These are phyloP conservation scores for Drosophila lutescens DNA, from an alignment of 2,888 invertebrate genomes.

Conservation along the genomic window DNA sequence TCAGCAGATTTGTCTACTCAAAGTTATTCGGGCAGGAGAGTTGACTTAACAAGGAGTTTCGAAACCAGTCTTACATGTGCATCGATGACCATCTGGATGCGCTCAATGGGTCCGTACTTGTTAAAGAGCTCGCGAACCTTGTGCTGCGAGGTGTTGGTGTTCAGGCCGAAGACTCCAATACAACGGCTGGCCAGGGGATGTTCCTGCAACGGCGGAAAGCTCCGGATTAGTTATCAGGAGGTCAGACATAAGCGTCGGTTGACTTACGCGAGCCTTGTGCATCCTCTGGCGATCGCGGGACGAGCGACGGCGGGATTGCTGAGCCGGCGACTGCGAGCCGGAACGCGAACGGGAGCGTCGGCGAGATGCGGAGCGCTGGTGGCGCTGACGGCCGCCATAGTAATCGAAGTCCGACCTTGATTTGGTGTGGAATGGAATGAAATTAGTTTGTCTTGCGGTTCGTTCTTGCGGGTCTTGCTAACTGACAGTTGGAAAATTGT, in stretches of 20 bases:
- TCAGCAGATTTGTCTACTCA: not conserved
- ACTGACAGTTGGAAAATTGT: constrained; percentile 27
- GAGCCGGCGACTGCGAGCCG: constrained; percentile 45
- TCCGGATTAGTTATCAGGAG: not conserved
- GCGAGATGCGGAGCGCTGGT: constrained; percentile 85
- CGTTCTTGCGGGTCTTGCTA: constrained; percentile 30
- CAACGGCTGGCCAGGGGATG: constrained; percentile 93
- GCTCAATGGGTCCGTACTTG: constrained; percentile 96
- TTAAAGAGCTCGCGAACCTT: constrained; percentile 96
- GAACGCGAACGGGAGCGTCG: constrained; percentile 19
- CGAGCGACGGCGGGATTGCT: constrained; percentile 40
- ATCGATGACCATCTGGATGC: constrained; percentile 97
- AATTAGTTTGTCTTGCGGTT: constrained; percentile 53
- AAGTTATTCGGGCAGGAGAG: not conserved
- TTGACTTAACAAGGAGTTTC: not conserved
- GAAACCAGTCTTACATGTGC: constrained; percentile 87
- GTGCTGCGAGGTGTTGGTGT: constrained; percentile 95
- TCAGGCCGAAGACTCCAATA: constrained; percentile 97
- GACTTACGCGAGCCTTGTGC: constrained; percentile 62
- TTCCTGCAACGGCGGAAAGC: constrained; percentile 60
- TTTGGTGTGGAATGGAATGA: constrained; percentile 48
- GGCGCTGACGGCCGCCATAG: constrained; percentile 86
- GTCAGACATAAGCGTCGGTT: fast-evolving
- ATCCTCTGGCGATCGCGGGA: constrained; percentile 56
- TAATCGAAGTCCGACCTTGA: constrained; percentile 86